These are phyloP conservation scores for Yoshiicerus persimilis DNA, from an alignment of 1,140 invertebrate species.

Conservation along the genomic window DNA sequence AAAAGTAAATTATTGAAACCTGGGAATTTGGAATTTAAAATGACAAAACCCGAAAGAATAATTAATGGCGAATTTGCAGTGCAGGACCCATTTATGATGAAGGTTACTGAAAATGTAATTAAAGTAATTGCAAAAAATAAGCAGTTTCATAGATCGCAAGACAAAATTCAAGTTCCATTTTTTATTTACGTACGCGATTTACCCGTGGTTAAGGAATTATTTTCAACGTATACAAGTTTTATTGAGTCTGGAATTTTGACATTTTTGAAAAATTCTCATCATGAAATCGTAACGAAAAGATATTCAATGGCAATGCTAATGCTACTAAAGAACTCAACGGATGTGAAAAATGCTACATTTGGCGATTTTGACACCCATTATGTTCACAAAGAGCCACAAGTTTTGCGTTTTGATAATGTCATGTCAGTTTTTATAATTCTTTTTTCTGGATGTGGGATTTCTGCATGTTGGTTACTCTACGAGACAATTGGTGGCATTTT, in stretches of 20 bases:
- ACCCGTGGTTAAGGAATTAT: background rate
- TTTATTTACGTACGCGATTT: background rate
- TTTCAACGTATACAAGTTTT: background rate
- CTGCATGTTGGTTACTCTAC: too few relatives aligned
- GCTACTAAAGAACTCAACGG: background rate
- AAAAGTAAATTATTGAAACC: too few relatives aligned
- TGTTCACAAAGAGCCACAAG: too few relatives aligned
- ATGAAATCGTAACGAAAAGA: background rate
- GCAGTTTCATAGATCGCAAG: background rate
- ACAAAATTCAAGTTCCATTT: background rate
- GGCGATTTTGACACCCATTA: background rate
- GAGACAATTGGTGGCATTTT: too few relatives aligned
- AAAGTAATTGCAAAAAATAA: background rate
- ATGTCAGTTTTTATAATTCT: background rate
- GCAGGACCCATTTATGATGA: too few relatives aligned
- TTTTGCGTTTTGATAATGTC: background rate
- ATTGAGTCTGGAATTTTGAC: background rate
- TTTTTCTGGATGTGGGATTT: background rate
- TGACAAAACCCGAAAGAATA: too few relatives aligned
- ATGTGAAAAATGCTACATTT: background rate
- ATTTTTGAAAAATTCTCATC: background rate
- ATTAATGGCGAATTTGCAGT: too few relatives aligned
- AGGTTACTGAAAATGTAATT: background rate
- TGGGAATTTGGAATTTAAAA: too few relatives aligned
- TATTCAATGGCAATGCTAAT: background rate